Evolutionary conservation across 1,140 invertebrate species (phyloP).

Genomic region (Hylaeus anthracinus): DNA sequence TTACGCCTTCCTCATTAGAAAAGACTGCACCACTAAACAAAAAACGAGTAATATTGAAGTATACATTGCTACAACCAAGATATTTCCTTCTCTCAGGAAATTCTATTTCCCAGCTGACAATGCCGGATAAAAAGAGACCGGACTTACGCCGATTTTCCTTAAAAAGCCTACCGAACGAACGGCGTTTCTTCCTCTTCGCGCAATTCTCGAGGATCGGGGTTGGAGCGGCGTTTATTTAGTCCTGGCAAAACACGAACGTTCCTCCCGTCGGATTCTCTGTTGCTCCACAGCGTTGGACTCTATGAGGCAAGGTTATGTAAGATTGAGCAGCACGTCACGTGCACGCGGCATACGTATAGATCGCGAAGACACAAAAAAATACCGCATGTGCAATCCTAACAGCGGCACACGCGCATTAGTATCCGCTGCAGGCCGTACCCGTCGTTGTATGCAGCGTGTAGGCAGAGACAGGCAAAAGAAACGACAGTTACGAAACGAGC

Average conservation of each 20-base stretch:
- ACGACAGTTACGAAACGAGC: conserved; percentile 67
- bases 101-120: no score
- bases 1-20: no score
- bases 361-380: conserved; percentile 62
- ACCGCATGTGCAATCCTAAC: conserved; percentile 66
- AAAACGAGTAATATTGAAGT: no score
- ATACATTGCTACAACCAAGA: no score
- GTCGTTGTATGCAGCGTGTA: conserved; percentile 47
- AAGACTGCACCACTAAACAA: no score
- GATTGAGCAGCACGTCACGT: conserved; percentile 65
- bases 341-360: conserved; percentile 59
- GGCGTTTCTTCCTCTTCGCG: conserved; percentile 4
- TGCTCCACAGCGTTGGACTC: conserved; percentile 30
- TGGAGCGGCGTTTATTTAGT: conserved; percentile 4
- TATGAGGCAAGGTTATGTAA: conserved; percentile 62
- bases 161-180: not conserved
- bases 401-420: conserved; percentile 58
- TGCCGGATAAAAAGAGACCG: not conserved
- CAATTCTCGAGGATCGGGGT: not conserved
- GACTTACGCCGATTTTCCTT: not conserved
- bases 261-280: conserved; percentile 18
- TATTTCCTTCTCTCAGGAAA: no score
- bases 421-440: conserved; percentile 55
- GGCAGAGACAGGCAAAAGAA: conserved; percentile 56
- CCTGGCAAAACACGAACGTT: conserved; percentile 37